A percentile compares a stretch with the other conserved stretches of the same genome.
These are phyloP conservation scores for Aphelinus certus DNA, from an alignment of 1,140 invertebrate genomes.

Conservation along the genomic window DNA sequence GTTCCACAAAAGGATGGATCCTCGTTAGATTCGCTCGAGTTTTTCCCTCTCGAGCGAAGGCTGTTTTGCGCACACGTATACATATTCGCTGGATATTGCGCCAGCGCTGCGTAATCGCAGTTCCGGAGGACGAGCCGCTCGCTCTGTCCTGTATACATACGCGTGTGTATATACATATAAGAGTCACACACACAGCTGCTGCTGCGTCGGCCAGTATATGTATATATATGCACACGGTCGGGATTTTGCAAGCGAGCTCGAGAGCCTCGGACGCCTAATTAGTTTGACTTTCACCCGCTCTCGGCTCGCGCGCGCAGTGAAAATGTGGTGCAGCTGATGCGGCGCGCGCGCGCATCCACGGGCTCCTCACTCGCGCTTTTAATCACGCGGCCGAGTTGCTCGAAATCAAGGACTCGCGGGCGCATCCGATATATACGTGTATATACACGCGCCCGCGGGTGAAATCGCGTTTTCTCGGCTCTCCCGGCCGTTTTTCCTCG, in stretches of 20 bases:
- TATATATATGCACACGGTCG: neutral
- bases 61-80: too few relatives aligned
- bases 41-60: too few relatives aligned
- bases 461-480: conserved; percentile 5
- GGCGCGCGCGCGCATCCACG: too few relatives aligned
- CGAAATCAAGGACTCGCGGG: conserved; percentile 34
- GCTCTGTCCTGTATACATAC: too few relatives aligned
- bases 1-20: too few relatives aligned
- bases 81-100: neutral
- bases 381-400: conserved; percentile 16
- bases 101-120: conserved; percentile 21
- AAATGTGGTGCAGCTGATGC: neutral
- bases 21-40: too few relatives aligned
- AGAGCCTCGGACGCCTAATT: conserved; percentile 11
- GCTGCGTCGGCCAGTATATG: too few relatives aligned
- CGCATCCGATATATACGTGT: neutral
- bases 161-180: too few relatives aligned
- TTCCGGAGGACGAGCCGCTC: conserved; percentile 7
- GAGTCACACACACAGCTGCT: too few relatives aligned
- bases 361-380: neutral
- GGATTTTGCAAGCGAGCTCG: conserved; percentile 11
- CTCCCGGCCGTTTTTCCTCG: neutral
- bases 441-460: neutral
- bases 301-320: neutral
- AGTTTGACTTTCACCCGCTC: conserved; percentile 28